phyloP scores from a whole-genome alignment of 1,140 invertebrate species.

The Cecropterus lyciades region DNA sequence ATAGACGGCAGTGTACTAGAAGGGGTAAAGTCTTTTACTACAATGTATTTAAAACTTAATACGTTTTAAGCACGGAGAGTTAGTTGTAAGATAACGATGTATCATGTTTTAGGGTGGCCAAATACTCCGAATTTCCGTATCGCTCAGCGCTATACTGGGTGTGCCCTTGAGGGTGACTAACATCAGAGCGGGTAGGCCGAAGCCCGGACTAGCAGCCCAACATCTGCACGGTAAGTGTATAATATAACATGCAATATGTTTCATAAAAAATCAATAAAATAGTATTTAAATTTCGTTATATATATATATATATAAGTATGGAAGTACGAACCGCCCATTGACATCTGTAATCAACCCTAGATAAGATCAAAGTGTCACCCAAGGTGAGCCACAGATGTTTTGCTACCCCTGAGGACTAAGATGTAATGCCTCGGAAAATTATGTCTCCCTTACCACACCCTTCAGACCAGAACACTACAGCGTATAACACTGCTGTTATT shows the following conservation, averaged over 20 bases:
- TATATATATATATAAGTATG: too few relatives aligned
- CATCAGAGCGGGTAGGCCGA: constrained; percentile 91
- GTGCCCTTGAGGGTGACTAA: constrained; percentile 91
- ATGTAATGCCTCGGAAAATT: too few relatives aligned
- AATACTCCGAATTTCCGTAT: constrained; percentile 91
- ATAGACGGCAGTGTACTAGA: constrained; percentile 88
- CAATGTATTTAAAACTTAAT: not conserved
- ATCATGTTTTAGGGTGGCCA: constrained; percentile 91
- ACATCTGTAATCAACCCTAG: too few relatives aligned
- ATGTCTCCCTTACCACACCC: too few relatives aligned
- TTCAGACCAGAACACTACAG: too few relatives aligned
- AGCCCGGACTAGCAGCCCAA: constrained; percentile 93
- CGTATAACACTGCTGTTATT: too few relatives aligned
- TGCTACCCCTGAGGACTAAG: too few relatives aligned
- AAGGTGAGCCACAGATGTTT: too few relatives aligned
- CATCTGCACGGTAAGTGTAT: constrained; percentile 90
- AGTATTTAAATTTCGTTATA: too few relatives aligned
- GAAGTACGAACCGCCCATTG: too few relatives aligned
- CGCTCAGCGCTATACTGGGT: constrained; percentile 90
- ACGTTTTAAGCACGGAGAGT: not conserved
- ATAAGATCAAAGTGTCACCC: too few relatives aligned
- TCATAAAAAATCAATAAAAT: too few relatives aligned
- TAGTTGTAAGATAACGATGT: not conserved
- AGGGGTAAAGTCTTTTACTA: constrained; percentile 82
- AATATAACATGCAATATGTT: not conserved